Conservation (phyloP, 2,888 invertebrate genomes). For the Cosmia trapezina region DNA sequence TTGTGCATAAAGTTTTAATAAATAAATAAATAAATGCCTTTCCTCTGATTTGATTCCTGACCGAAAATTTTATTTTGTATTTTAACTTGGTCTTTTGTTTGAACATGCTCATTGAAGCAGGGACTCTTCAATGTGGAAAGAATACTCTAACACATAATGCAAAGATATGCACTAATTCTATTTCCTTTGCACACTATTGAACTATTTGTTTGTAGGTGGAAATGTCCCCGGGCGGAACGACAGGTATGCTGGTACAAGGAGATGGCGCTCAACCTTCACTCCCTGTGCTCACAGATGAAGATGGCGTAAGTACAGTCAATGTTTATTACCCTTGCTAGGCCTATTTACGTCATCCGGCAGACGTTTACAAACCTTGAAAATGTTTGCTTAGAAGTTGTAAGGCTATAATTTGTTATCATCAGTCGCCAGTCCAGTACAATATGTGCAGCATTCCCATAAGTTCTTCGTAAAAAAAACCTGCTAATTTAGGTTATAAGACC, state of each 20-base stretch:
- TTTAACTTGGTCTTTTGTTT: background rate
- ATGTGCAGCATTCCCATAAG: background rate
- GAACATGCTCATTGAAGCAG: background rate
- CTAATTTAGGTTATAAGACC: no score
- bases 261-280: conserved; percentile 86
- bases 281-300: conserved; percentile 87
- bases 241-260: conserved; percentile 90
- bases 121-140: background rate
- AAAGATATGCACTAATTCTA: background rate
- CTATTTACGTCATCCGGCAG: background rate
- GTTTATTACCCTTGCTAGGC: background rate
- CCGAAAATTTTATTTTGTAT: background rate
- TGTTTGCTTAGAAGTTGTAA: background rate
- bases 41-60: background rate
- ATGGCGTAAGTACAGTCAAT: conserved; percentile 80
- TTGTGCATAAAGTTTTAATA: no score
- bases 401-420: background rate
- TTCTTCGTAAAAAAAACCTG: background rate
- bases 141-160: background rate
- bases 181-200: background rate
- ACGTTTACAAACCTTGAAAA: background rate
- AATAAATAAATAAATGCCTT: no score
- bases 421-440: background rate
- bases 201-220: conserved; percentile 77
- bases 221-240: conserved; percentile 92